These are phyloP conservation scores for Diarsia rubi DNA, from an alignment of 2,888 invertebrate genomes.

Conservation along the genomic window DNA sequence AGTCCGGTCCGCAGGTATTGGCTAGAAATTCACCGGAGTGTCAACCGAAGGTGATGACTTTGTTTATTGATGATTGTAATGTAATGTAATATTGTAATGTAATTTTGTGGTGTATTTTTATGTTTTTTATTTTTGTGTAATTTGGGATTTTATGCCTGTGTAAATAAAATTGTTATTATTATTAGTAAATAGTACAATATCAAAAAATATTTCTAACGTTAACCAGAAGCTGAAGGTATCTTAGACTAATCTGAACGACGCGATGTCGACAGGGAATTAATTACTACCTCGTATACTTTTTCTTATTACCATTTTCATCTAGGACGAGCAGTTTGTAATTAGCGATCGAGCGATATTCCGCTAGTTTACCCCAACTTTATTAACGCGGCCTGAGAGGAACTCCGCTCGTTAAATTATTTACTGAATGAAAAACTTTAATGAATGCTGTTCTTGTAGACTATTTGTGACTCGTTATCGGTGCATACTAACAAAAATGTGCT, in stretches of 20 bases:
- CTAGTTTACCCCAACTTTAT: conserved; percentile 19
- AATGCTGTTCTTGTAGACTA: conserved; percentile 23
- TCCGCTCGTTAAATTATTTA: conserved; percentile 39
- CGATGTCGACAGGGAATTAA: conserved; percentile 15
- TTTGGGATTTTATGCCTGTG: no score
- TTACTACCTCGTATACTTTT: conserved; percentile 2
- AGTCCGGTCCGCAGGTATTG: no score
- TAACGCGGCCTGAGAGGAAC: conserved; percentile 3
- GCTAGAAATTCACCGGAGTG: no score
- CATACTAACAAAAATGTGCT: not conserved
- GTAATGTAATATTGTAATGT: no score
- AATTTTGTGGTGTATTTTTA: no score
- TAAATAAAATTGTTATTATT: no score
- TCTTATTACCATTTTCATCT: conserved; percentile 9
- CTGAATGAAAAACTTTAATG: conserved; percentile 28
- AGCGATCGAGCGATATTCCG: conserved; percentile 37
- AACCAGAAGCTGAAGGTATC: not conserved
- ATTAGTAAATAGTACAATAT: not conserved
- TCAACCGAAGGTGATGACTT: no score
- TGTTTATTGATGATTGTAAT: no score
- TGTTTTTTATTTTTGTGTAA: no score
- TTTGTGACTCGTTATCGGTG: conserved; percentile 21
- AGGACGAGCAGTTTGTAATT: conserved; percentile 28
- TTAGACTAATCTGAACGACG: not conserved
- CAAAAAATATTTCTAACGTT: not conserved